Evolutionary conservation across 2,113 vertebrate species (phyloP), one percentile per base, ranked within the genome.

Genomic region (Neogobius melanostomus): DNA sequence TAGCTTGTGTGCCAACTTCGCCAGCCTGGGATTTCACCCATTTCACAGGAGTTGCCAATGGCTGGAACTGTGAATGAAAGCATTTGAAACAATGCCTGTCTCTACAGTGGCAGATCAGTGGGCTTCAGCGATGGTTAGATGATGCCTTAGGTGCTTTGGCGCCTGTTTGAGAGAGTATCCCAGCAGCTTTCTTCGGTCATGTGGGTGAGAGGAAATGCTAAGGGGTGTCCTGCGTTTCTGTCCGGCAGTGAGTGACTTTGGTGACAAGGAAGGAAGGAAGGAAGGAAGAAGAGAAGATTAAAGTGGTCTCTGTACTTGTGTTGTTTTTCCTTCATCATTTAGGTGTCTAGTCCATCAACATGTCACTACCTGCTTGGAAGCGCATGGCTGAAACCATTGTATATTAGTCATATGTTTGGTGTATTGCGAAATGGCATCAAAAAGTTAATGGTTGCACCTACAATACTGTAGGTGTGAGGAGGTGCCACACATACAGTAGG

Each of bases 21-120:
- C 83, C 88, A 82, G 82, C 75, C 88, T 91, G 90, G 84, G 87
- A 89, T 90, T 85, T 91, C 84, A 87, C 84, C 87, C 82, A 69
- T 84, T 87, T 88, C 82, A 84, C 85, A 81, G 69, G 71, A 77
- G 66, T 68, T 88, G 88, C 87, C 85, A 84, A 73, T 68, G 84
- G 68, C 82, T 73, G 78, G 69, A 69, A 60, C 87, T 91, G 86
- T 87, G 81, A 85, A 89, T 66, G 75, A 78, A 83, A 89, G 83
- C 82, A 47, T 87, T 77, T 82, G 82, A 90, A 87, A 85, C 81
- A 77, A 87, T 69, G 77, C 75, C 85, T 75, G 73, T 12, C 68
- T 83, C 79, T 81, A 69, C 84, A 65, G 69, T 78, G 69, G 87
- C 77, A 81, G 72, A 82, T 74, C 81, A 60, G 70, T 71, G 73